Conservation (phyloP, 1,140 invertebrate species). For the Drosophila nasuta region DNA sequence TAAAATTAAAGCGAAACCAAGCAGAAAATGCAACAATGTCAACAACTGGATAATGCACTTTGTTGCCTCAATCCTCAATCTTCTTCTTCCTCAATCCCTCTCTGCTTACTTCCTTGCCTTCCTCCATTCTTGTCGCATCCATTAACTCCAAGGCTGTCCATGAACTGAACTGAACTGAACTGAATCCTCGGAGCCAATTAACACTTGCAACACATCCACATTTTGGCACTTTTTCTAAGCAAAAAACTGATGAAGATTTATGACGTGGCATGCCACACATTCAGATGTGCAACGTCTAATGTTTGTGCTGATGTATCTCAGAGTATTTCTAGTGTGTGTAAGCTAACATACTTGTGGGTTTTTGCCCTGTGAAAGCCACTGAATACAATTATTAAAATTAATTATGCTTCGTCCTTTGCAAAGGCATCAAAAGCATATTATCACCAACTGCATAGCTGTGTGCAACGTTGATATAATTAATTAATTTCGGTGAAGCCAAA, state of each 20-base stretch:
- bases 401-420: neutral
- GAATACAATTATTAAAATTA: slow-evolving; percentile 5
- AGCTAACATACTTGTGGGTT: neutral
- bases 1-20: slow-evolving; percentile 64
- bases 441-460: neutral
- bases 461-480: neutral
- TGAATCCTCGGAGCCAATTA: slow-evolving; percentile 20
- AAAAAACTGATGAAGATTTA: slow-evolving; percentile 9
- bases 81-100: neutral
- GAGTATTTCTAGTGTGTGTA: neutral
- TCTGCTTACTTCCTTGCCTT: neutral
- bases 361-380: slow-evolving; percentile 1
- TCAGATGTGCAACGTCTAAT: neutral
- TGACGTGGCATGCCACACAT: slow-evolving; percentile 5
- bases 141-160: slow-evolving; percentile 7
- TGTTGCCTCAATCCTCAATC: slow-evolving; percentile 4
- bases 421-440: slow-evolving; percentile 1
- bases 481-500: neutral
- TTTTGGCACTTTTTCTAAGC: slow-evolving; percentile 15
- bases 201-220: slow-evolving; percentile 6
- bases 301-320: neutral
- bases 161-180: neutral
- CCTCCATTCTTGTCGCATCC: neutral
- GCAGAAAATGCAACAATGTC: slow-evolving; percentile 42
- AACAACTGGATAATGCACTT: slow-evolving; percentile 39